These are phyloP conservation scores for Parnassius apollo DNA, from an alignment of 2,888 invertebrate genomes.

Conservation along the genomic window DNA sequence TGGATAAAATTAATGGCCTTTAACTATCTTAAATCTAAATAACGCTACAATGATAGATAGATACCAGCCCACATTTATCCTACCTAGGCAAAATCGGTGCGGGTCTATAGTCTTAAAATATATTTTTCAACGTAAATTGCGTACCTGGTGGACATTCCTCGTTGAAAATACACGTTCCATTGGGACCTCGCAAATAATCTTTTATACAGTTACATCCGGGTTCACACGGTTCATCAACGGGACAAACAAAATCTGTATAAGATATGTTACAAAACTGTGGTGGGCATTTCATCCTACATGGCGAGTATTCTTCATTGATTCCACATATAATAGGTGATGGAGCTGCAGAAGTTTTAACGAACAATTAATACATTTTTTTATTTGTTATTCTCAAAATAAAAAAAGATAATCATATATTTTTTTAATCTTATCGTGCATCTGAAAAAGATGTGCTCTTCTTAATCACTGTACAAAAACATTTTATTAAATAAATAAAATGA, in stretches of 20 bases:
- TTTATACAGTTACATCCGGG: conserved; percentile 46
- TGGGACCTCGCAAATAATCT: conserved; percentile 39
- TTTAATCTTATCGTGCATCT: too few species aligned
- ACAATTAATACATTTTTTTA: too few species aligned
- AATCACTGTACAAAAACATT: too few species aligned
- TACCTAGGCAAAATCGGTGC: background rate
- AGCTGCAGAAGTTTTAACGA: background rate
- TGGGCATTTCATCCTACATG: conserved; percentile 43
- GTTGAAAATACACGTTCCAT: conserved; percentile 42
- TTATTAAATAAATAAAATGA: too few species aligned
- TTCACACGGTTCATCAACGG: conserved; percentile 33
- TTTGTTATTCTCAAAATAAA: too few species aligned
- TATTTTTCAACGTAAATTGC: conserved; percentile 13
- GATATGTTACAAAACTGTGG: conserved; percentile 45
- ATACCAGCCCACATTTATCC: background rate
- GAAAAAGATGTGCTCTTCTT: too few species aligned
- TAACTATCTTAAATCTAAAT: too few species aligned
- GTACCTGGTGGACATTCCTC: conserved; percentile 39
- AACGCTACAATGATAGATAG: background rate
- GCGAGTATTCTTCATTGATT: conserved; percentile 39
- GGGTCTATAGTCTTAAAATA: background rate
- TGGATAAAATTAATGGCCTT: background rate
- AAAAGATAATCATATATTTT: background rate
- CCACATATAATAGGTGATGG: conserved; percentile 32
- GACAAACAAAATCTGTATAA: conserved; percentile 38